Percentiles rank a stretch among this genome's conserved stretches.
Evolutionary conservation across 2,888 invertebrate genomes (phyloP).

Genomic region (Pseudococcus longispinus): DNA sequence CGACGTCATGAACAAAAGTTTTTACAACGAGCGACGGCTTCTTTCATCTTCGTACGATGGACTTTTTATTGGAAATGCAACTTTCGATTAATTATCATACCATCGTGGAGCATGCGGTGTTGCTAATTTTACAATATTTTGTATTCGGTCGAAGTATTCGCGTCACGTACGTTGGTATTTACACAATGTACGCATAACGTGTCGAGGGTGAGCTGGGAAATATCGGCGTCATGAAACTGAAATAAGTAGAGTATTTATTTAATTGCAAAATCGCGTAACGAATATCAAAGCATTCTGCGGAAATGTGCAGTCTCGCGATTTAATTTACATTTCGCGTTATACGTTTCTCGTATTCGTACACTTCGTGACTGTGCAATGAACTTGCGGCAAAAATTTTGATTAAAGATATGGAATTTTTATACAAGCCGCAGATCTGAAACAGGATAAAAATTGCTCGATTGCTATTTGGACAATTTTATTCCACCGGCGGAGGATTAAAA

Average conservation of each 20-base stretch:
- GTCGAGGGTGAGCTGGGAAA: not conserved
- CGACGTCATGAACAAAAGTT: not conserved
- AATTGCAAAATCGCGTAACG: slow-evolving; percentile 28
- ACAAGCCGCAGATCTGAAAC: not conserved
- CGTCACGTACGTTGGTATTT: slow-evolving; percentile 4
- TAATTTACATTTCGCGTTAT: not conserved
- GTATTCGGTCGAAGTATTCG: not conserved
- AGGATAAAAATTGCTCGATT: not conserved
- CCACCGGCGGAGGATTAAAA: not conserved
- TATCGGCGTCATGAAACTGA: slow-evolving; percentile 5
- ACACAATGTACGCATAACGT: slow-evolving; percentile 20
- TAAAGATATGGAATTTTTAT: slow-evolving; percentile 22
- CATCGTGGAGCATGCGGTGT: not conserved
- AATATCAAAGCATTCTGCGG: not conserved
- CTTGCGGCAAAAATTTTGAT: not conserved
- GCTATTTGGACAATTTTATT: not conserved
- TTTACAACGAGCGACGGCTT: no score
- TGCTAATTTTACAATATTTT: slow-evolving; percentile 36
- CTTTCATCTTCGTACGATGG: not conserved
- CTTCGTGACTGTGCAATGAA: slow-evolving; percentile 19
- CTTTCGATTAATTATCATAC: no score
- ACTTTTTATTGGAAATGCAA: not conserved
- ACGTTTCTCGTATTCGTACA: not conserved
- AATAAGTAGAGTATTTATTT: not conserved
- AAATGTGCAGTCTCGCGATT: not conserved